A percentile compares a stretch with the other conserved stretches of the same genome.
These are phyloP conservation scores for Pimpla rufipes DNA, from an alignment of 2,888 invertebrate species.

Conservation along the genomic window DNA sequence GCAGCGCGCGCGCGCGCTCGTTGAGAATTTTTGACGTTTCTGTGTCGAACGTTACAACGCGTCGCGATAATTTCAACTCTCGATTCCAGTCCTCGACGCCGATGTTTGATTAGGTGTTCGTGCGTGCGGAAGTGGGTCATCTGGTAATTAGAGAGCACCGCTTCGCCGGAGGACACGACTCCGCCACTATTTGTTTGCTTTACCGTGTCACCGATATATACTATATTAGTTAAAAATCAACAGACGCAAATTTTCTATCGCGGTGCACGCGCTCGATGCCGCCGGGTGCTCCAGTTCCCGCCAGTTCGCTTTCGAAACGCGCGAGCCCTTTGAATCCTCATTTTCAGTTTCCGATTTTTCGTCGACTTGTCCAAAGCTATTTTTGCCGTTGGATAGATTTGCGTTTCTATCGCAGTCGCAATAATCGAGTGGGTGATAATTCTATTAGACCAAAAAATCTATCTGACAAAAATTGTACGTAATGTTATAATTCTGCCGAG, in stretches of 20 bases:
- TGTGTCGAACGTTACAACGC: slow-evolving; percentile 56
- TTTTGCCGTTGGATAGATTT: not conserved
- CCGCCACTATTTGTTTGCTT: slow-evolving; percentile 51
- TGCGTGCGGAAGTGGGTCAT: slow-evolving; percentile 66
- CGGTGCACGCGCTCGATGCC: not conserved
- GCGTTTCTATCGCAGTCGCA: too few relatives aligned
- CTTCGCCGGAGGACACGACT: slow-evolving; percentile 43
- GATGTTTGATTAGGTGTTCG: slow-evolving; percentile 67
- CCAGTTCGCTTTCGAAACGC: slow-evolving; percentile 34
- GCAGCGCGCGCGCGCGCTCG: slow-evolving; percentile 57
- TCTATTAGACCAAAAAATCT: too few relatives aligned
- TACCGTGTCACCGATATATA: slow-evolving; percentile 36
- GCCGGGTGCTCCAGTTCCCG: slow-evolving; percentile 2
- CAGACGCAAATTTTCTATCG: slow-evolving; percentile 32
- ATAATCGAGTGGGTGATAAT: too few relatives aligned
- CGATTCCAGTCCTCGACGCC: slow-evolving; percentile 52
- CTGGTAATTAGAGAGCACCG: slow-evolving; percentile 66
- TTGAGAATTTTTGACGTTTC: slow-evolving; percentile 63
- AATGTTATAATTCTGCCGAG: too few relatives aligned
- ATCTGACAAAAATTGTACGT: too few relatives aligned
- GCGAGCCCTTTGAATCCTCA: not conserved
- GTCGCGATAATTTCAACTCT: slow-evolving; percentile 67
- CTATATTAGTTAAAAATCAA: slow-evolving; percentile 17
- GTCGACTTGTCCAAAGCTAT: not conserved
- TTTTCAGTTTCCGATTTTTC: not conserved